Percentiles rank a stretch among this genome's conserved stretches.
Evolutionary conservation across 2,797 vertebrate species (phyloP).

Genomic region (Heterohyrax brucei): DNA sequence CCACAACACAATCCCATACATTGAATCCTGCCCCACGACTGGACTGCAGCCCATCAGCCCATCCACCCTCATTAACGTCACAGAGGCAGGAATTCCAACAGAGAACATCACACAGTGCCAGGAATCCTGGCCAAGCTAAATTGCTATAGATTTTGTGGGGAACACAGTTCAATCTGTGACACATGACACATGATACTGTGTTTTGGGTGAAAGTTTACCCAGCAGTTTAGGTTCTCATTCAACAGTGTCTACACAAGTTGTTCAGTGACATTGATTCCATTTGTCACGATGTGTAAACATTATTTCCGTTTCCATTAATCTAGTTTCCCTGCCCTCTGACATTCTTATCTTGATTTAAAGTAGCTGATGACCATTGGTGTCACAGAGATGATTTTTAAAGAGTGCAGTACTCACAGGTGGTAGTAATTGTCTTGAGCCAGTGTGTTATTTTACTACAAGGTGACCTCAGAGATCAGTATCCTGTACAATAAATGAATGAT

Average conservation of each 20-base stretch:
- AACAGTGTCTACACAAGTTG: not conserved
- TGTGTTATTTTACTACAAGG: not conserved
- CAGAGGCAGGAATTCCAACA: too few relatives aligned
- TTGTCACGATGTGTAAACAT: not conserved
- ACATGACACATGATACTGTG: too few relatives aligned
- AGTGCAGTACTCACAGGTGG: not conserved
- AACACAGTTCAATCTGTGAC: too few relatives aligned
- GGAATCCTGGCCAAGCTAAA: too few relatives aligned
- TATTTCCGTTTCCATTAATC: not conserved
- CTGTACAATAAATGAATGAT: not conserved
- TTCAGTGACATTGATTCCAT: not conserved
- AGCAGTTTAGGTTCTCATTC: not conserved
- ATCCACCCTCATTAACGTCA: too few relatives aligned
- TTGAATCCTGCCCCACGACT: too few relatives aligned
- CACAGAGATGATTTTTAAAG: not conserved
- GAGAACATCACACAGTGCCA: too few relatives aligned
- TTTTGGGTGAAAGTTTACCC: not conserved
- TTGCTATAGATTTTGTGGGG: too few relatives aligned
- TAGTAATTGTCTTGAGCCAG: not conserved
- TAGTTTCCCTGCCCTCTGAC: not conserved
- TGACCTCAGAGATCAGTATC: not conserved
- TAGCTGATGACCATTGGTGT: not conserved
- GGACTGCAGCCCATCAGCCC: too few relatives aligned
- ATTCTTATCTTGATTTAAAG: not conserved
- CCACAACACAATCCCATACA: too few relatives aligned